A percentile compares a stretch with the other conserved stretches of the same genome.
phyloP scores from a whole-genome alignment of 1,140 invertebrate genomes.

The Lasioglossum albipes region DNA sequence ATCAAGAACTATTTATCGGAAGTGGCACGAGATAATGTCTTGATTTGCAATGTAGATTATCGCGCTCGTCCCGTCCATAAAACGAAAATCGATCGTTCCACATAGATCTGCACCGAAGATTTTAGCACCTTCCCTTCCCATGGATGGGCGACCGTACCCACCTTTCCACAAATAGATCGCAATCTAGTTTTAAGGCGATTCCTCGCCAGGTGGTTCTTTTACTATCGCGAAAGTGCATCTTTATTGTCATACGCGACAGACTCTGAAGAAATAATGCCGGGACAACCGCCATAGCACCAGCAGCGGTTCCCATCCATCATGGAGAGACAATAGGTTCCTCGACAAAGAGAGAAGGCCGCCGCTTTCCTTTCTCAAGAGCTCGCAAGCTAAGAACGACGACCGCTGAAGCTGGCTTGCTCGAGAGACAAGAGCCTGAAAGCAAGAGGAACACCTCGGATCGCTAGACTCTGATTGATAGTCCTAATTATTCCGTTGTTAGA shows the following conservation, averaged over 20 bases:
- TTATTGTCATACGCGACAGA: constrained; percentile 38
- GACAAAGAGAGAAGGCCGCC: constrained; percentile 54
- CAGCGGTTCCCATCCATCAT: constrained; percentile 59
- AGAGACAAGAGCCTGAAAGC: constrained; percentile 46
- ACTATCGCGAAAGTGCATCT: constrained; percentile 43
- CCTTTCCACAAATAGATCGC: not conserved
- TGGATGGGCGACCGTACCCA: not conserved
- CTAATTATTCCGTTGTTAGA: not conserved
- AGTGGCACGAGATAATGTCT: constrained; percentile 18
- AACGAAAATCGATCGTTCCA: not conserved
- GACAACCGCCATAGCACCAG: constrained; percentile 13
- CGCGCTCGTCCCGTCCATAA: not conserved
- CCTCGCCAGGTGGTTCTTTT: constrained; percentile 13
- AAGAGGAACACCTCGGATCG: constrained; percentile 29
- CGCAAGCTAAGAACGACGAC: constrained; percentile 39
- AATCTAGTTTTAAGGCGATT: constrained; percentile 8
- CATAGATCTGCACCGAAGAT: not conserved
- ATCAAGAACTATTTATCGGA: not conserved
- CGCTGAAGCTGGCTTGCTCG: constrained; percentile 36
- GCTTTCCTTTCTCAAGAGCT: constrained; percentile 66
- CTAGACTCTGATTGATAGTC: constrained; percentile 25
- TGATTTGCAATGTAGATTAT: constrained; percentile 23
- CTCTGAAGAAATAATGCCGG: constrained; percentile 48
- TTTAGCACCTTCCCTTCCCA: not conserved
- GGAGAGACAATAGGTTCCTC: constrained; percentile 52